Base-by-base conservation (phyloP, 2,797 vertebrate genomes). In the Choloepus didactylus region DNA sequence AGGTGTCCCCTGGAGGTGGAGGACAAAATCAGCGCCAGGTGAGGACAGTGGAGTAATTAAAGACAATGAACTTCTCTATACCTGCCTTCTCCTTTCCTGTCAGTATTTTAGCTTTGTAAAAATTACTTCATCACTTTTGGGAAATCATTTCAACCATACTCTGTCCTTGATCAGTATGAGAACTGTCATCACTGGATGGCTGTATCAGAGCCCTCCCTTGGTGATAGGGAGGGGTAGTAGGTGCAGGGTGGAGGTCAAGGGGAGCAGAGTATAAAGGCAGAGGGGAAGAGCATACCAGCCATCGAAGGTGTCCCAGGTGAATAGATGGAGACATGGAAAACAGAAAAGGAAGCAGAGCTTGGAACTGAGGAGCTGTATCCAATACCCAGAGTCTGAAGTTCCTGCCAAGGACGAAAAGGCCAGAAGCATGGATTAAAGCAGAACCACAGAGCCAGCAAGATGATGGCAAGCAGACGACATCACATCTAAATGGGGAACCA, bases 101-200 rank as follows among this genome's bases (percentile, higher is more conserved):
- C 31, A 60, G 14, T 35, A 66, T 92, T 92, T 95, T 70, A 94
- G 66, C n/a, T 75, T 92, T 64, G 27, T 82, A 89, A 92, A 93
- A 96, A 77, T 67, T 64, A 83, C 46, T 92, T 92, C 9, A 77
- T 91, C 44, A 75, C 76, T 93, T 90, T 35, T 77, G 29, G 85
- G 72, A 92, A 92, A 73, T 87, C 89, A 88, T 92, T 92, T 89
- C 54, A 89, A 66, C 46, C 35, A 10, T 69, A n/a, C 84, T 84
- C 12, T 56, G 93, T 83, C n/a, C 29, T 92, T 10, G 10, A 9
- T 72, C 51, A 38, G 1, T 70, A 83, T 80, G 27, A 73, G 54
- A 79, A 89, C 41, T 75, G 89, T 69, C 81, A 92, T 91, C 14
- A 0, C n/a, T 54, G 8, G 51, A 44, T 59, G 38, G n/a, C 31